Evolutionary conservation across 2,797 vertebrate species (phyloP).

Genomic region (Leucoraja ocellata): DNA sequence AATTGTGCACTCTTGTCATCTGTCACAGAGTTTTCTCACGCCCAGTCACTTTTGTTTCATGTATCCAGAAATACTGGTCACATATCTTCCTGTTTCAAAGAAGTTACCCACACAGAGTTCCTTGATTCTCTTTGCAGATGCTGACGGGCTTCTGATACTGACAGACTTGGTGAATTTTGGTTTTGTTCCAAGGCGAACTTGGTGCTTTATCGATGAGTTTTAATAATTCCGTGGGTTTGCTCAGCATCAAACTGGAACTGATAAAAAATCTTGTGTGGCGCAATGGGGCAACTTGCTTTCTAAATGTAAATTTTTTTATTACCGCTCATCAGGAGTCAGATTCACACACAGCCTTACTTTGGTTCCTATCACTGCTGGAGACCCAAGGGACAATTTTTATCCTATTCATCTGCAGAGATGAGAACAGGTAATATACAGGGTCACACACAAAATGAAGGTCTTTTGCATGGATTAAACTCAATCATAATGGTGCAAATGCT

Average conservation of each 20-base stretch:
- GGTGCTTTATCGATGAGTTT: neutral
- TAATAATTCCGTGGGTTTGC: neutral
- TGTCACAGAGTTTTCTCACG: neutral
- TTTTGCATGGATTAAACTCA: neutral
- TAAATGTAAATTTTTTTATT: neutral
- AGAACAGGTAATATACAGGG: neutral
- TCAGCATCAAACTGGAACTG: neutral
- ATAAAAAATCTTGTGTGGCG: neutral
- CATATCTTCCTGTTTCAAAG: neutral
- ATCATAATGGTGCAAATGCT: neutral
- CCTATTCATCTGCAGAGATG: neutral
- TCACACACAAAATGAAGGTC: neutral
- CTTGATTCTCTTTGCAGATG: neutral
- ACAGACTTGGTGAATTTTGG: neutral
- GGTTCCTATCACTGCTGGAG: neutral
- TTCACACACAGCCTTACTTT: neutral
- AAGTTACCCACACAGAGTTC: neutral
- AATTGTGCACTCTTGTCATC: neutral
- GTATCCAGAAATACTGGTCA: neutral
- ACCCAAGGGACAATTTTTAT: neutral
- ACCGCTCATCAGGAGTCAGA: neutral
- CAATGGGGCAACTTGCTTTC: neutral
- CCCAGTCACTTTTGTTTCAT: neutral
- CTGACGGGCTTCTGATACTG: neutral
- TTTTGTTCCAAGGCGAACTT: neutral